Conservation (phyloP, 2,113 vertebrate genomes). For the Stomatorhinus ivindoensis region DNA sequence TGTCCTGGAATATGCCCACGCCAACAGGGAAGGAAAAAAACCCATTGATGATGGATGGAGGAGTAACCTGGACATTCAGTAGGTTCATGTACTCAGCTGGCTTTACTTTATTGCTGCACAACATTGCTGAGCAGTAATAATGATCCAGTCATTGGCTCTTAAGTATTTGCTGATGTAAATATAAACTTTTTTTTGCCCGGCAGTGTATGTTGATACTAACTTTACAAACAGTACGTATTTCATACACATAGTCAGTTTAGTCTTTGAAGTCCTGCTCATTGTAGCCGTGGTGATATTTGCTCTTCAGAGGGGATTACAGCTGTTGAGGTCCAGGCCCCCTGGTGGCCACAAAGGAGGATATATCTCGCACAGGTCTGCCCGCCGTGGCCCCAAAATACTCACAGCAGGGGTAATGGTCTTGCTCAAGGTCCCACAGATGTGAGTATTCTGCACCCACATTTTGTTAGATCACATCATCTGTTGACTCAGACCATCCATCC, state of each 20-base stretch:
- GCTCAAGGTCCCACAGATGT: neutral
- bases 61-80: no score
- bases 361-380: neutral
- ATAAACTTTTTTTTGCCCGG: no score
- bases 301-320: neutral
- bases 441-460: conserved; percentile 2
- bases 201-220: neutral
- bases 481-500: neutral
- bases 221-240: neutral
- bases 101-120: no score
- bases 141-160: no score
- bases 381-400: neutral
- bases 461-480: neutral
- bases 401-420: neutral
- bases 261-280: neutral
- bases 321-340: neutral
- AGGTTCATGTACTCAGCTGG: no score
- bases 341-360: neutral
- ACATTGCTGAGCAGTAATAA: no score
- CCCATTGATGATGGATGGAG: no score
- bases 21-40: no score
- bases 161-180: no score
- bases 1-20: no score
- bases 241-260: neutral
- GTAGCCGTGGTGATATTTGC: neutral